Base-by-base conservation (phyloP, 2,797 vertebrate genomes). In the Sebastes aleutianus region DNA sequence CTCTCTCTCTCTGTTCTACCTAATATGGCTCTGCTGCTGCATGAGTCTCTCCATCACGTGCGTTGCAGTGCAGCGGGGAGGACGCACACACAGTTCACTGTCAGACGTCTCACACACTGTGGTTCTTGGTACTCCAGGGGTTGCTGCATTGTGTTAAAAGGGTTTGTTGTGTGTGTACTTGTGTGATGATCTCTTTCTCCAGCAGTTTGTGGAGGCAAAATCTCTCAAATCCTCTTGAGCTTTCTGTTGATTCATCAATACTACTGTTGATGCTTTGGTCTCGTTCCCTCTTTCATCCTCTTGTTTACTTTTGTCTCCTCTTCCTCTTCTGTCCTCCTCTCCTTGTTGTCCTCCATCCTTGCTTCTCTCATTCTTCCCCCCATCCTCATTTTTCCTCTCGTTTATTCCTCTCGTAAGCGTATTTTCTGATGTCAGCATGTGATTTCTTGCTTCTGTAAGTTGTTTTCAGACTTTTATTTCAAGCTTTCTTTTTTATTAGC, bases 11-110 rank as follows among this genome's bases (percentile, higher is more conserved):
- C 70, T 88, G 83, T 85, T 86, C 89, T 92, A 81, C 94, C 94
- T 92, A 94, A 95, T 95, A 95, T 92, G 94, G 94, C 75, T 74
- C 43, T 77, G 76, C 85, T 84, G 88, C 87, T 86, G 83, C 89
- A 80, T 79, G 87, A 92, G 87, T 70, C 61, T 67, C 16, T 63
- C 64, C 1, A 74, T 94, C 91, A 93, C 90, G 56, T 93, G 92
- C 43, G 6, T 50, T 3, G 22, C 43, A 59, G 32, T 78, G 69
- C 73, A 53, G 34, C 29, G 3, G 14, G 20, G 6, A 71, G 64
- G 63, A 68, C 14, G 18, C 18, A 73, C 24, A 64, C 59, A 72
- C 47, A 66, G 66, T 71, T 77, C 69, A 74, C 68, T 74, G 76
- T 79, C 75, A 68, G 57, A 59, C 31, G 65, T 87, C 88, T 84